Percentiles rank a stretch among this genome's conserved stretches.
These are phyloP conservation scores for Panurus biarmicus DNA, from an alignment of 2,113 vertebrate genomes.

Conservation along the genomic window DNA sequence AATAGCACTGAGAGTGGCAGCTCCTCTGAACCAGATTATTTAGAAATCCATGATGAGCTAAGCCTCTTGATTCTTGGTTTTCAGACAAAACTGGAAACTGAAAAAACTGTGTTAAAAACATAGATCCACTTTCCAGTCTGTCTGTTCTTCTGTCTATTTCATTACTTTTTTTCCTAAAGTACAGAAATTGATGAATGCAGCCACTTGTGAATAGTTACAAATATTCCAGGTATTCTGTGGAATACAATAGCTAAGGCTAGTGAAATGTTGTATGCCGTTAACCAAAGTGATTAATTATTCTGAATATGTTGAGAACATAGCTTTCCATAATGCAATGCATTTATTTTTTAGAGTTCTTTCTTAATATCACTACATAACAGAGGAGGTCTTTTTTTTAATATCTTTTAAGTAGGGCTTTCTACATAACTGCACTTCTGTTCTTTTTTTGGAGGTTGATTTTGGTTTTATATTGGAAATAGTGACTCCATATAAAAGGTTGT, in stretches of 20 bases:
- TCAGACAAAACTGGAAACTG: neutral
- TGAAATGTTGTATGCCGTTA: neutral
- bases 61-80: neutral
- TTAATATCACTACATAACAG: neutral
- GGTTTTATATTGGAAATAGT: neutral
- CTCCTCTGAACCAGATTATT: neutral
- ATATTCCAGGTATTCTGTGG: constrained; percentile 3
- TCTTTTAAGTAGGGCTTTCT: neutral
- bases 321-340: neutral
- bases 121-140: neutral
- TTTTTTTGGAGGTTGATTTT: neutral
- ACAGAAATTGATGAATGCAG: neutral
- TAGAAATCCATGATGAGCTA: neutral
- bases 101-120: neutral
- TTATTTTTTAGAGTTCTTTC: neutral
- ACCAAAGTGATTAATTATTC: constrained; percentile 21
- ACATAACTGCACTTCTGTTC: neutral
- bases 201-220: neutral
- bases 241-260: neutral
- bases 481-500: neutral
- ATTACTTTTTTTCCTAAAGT: neutral
- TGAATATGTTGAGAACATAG: neutral
- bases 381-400: neutral
- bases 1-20: neutral
- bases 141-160: neutral